Evolutionary conservation across 1,140 invertebrate species (phyloP), one percentile per base, ranked within the genome.

Genomic region (Calycopis cecrops): DNA sequence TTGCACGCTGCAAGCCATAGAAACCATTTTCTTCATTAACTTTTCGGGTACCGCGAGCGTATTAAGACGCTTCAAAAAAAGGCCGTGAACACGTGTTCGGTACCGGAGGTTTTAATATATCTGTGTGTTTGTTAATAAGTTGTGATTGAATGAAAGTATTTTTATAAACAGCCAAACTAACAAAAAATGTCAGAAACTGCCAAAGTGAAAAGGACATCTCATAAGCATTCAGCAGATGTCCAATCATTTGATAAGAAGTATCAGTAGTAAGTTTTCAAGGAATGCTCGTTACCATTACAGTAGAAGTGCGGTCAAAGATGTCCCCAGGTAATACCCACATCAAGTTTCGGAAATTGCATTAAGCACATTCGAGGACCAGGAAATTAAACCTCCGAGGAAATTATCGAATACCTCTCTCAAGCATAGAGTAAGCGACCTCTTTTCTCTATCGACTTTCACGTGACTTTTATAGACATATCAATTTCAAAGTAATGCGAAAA

Each of bases 351-450:
- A 86, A 85, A 86, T 86, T 85, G 77, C 69, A 78, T 80, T 82
- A 85, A 81, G 78, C 75, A 77, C 76, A 77, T 77, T 73, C 71
- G 69, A 72, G 69, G 69, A 79, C 70, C 83, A 84, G 83, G 83
- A 86, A 86, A 86, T 86, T 86, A 86, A 86, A 83, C 71, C 78
- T 78, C 83, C 69, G 73, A 74, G 71, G 74, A 70, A 80, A 73
- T 83, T 79, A 85, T 84, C 79, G 79, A 83, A 85, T 79, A 71
- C 51, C 38, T 82, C 72, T 70, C 69, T 67, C 67, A 67, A 68
- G 60, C 69, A 68, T 66, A 69, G 73, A 75, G 75, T 74, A 74
- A 73, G 65, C 63, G 60, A 57, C 57, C 59, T 63, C 65, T 71
- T 68, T 63, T 71, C 58, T 67, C 60, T 54, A 55, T 59, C 59